Evolutionary conservation across 2,113 vertebrate species (phyloP), one percentile per base, ranked within the genome.

Genomic region (Neogale vison): DNA sequence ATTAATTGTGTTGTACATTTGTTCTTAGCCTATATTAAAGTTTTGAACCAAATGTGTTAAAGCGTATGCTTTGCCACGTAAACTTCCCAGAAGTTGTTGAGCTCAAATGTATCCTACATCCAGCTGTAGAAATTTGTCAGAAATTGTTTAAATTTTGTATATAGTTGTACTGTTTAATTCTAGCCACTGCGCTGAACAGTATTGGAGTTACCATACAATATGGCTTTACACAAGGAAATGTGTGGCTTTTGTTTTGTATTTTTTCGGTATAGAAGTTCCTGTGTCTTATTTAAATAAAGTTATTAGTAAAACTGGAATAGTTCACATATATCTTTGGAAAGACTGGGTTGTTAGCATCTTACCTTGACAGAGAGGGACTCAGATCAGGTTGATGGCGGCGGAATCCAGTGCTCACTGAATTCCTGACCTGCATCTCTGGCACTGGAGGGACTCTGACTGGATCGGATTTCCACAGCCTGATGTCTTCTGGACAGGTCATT

Each of bases 221-320:
- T 97, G 99, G 99, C 98, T 99, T 99, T 99, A 98, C 98, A 98
- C 98, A 98, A 99, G 98, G 98, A 99, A 98, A 98, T 98, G 98
- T 99, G 99, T 99, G 99, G 99, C 98, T 99, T 98, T 99, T 98
- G 98, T 99, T 99, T 99, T 99, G 98, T 99, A 99, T 99, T 99
- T 99, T 99, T 99, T 99, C 97, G 97, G 99, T 99, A 99, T 99
- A 99, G 99, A 99, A 98, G 98, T 99, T 99, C 98, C 98, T 99
- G 99, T 99, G 99, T 99, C 99, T 99, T 99, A 99, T 99, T 99
- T 99, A 99, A 99, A 99, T 99, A 99, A 99, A 99, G 98, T 98
- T 99, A 99, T 99, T 99, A 99, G 99, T 98, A 99, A 97, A 99
- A 99, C 84, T 97, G 96, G 95, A 95, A 50, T 55, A 26, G 57